Base-by-base conservation (phyloP, 53 echinoderm and acorn worm genomes). In the Actinopyga echinites region DNA sequence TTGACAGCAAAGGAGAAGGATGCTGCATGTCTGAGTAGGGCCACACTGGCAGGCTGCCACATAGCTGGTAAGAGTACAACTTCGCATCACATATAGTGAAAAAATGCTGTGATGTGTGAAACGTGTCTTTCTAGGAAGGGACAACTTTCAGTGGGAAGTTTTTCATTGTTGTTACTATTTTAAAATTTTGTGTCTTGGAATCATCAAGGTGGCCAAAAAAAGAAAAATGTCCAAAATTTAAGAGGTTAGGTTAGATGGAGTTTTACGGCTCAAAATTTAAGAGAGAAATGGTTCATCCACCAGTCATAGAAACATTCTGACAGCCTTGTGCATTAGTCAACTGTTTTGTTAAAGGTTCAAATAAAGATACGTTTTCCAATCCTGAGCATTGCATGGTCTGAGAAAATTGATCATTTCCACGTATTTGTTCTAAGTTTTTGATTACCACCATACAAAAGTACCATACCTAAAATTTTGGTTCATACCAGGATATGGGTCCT, bases 61-160 rank as follows among this genome's bases (percentile, higher is more conserved):
- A 84, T 84, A 1, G 43, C 84, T 52, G 84, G 84, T 84, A 40
- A 43, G 84, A n/a, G n/a, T n/a, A n/a, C n/a, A n/a, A n/a, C n/a
- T n/a, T n/a, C n/a, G n/a, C 20, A 54, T 54, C 10, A 54, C 55
- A 54, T 19, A 12, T 12, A 12, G 55, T 10, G 10, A 54, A 54
- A 10, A 54, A 54, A 54, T 12, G 55, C 10, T 54, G 55, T 54
- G 55, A 54, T 54, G 55, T 54, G 55, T 54, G 19, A 54, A 58
- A 8, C 20, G 53, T 23, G 44, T n/a, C n/a, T n/a, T n/a, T n/a
- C n/a, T n/a, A n/a, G n/a, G n/a, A n/a, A n/a, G n/a, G n/a, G n/a
- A n/a, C n/a, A n/a, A n/a, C n/a, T n/a, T n/a, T n/a, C n/a, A n/a
- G n/a, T n/a, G n/a, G n/a, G n/a, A n/a, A n/a, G n/a, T n/a, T n/a